Evolutionary conservation across 2,888 invertebrate species (phyloP).

Genomic region (Drosophila crucigera): DNA sequence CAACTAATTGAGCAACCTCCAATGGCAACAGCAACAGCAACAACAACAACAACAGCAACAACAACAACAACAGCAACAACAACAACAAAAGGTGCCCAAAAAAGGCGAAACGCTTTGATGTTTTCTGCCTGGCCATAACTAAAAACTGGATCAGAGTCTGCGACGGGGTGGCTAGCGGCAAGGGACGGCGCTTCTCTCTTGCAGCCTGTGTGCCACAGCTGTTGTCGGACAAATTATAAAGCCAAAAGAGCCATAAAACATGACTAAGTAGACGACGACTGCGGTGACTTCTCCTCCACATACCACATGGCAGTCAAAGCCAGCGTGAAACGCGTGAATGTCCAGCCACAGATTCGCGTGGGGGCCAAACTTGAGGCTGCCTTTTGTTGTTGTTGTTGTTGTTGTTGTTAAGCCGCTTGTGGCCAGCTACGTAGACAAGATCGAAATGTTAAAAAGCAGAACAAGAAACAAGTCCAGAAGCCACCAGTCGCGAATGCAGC

Average conservation of each 20-base stretch:
- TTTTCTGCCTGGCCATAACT: slow-evolving; percentile 45
- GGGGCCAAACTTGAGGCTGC: slow-evolving; percentile 20
- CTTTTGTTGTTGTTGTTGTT: slow-evolving; percentile 7
- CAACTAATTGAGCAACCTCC: slow-evolving; percentile 73
- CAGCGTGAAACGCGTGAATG: slow-evolving; percentile 39
- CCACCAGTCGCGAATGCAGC: neutral
- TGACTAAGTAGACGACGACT: slow-evolving; percentile 54
- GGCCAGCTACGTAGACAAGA: slow-evolving; percentile 52
- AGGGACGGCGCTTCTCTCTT: neutral
- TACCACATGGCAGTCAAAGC: neutral
- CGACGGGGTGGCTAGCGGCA: neutral
- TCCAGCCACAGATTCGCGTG: slow-evolving; percentile 45
- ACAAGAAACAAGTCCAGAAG: slow-evolving; percentile 2
- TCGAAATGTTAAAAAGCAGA: slow-evolving; percentile 35
- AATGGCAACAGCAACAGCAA: neutral
- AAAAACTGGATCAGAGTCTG: slow-evolving; percentile 48
- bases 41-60: neutral
- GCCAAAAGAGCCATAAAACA: slow-evolving; percentile 67
- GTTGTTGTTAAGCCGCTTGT: slow-evolving; percentile 62
- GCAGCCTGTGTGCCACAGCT: slow-evolving; percentile 47
- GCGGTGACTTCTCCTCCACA: slow-evolving; percentile 35
- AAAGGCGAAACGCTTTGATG: slow-evolving; percentile 69
- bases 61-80: slow-evolving; percentile 14
- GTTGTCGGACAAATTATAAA: slow-evolving; percentile 65
- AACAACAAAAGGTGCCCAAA: slow-evolving; percentile 39